A percentile compares a stretch with the other conserved stretches of the same genome.
phyloP scores from a whole-genome alignment of 2,113 vertebrate genomes.

The Thalassarche chlororhynchos region DNA sequence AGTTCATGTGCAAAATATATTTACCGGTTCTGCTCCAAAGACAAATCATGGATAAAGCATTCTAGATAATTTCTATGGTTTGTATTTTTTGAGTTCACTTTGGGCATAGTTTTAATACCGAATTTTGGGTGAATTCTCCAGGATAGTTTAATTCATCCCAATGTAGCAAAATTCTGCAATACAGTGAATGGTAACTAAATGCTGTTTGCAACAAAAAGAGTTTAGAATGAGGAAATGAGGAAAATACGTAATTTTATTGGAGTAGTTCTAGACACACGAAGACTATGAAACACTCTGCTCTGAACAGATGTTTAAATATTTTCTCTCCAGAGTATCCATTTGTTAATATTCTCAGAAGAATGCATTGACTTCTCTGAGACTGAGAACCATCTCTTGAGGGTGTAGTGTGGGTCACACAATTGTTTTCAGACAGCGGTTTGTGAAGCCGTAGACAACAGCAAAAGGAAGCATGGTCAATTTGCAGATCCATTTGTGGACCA shows the following conservation, averaged over 20 bases:
- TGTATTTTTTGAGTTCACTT: not conserved
- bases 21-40: not conserved
- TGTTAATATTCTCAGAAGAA: not conserved
- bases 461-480: not conserved
- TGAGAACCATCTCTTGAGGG: not conserved
- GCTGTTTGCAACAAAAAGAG: not conserved
- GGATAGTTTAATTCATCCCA: not conserved
- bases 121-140: not conserved
- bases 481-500: not conserved
- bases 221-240: not conserved
- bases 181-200: not conserved
- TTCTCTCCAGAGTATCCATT: not conserved
- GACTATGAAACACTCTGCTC: not conserved
- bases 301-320: not conserved
- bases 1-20: not conserved
- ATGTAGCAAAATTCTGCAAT: not conserved
- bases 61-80: not conserved
- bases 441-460: not conserved
- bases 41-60: not conserved
- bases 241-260: not conserved
- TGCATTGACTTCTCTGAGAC: not conserved
- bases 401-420: not conserved
- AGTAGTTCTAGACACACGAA: not conserved
- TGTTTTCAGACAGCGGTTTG: not conserved
- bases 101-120: not conserved